Percentiles rank a stretch among this genome's conserved stretches.
Evolutionary conservation across 2,888 invertebrate species (phyloP).

Genomic region (Parascotia fuliginaria): DNA sequence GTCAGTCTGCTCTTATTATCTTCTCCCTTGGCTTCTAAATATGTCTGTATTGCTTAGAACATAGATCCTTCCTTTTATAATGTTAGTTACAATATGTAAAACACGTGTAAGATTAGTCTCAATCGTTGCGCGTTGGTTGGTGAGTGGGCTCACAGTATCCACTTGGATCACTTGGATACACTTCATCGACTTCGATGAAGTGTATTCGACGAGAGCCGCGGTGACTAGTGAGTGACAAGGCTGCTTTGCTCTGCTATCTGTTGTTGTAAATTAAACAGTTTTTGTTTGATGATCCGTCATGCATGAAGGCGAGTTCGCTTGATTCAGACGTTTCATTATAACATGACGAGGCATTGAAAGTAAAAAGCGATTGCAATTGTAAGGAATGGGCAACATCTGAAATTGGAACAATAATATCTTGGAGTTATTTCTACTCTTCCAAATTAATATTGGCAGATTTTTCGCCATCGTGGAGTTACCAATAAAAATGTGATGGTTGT

Average conservation of each 20-base stretch:
- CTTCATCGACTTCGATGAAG: neutral
- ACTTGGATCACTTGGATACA: neutral
- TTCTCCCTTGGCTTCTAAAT: no score
- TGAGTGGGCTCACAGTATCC: no score
- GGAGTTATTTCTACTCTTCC: neutral
- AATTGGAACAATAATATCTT: neutral
- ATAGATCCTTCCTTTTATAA: no score
- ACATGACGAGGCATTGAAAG: neutral
- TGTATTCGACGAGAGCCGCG: slow-evolving; percentile 15
- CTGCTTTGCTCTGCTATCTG: slow-evolving; percentile 10
- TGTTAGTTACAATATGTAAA: no score
- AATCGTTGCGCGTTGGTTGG: no score
- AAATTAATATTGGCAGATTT: neutral
- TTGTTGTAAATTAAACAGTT: slow-evolving; percentile 11
- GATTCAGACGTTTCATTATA: slow-evolving; percentile 13
- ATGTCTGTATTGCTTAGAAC: no score
- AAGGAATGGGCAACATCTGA: neutral
- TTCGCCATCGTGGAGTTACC: neutral
- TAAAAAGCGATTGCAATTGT: neutral
- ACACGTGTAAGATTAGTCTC: no score
- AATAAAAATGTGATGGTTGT: neutral
- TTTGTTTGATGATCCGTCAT: slow-evolving; percentile 23
- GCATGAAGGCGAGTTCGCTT: slow-evolving; percentile 29
- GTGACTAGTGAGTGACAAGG: neutral
- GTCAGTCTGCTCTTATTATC: no score